Conservation (phyloP, 2,888 invertebrate genomes). For the Sinelater perroti region DNA sequence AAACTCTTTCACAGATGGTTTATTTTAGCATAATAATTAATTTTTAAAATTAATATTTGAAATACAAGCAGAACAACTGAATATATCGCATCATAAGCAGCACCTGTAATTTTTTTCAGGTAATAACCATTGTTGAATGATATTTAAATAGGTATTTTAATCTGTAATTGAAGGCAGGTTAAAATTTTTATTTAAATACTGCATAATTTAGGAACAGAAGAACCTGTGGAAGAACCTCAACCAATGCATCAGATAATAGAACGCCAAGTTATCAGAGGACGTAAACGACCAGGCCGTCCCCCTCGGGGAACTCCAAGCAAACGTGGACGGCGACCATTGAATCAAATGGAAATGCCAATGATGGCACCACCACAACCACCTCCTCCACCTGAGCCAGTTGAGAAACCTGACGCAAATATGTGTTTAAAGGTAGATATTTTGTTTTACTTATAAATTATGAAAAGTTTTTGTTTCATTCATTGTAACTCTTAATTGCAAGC, state of each 20-base stretch:
- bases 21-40: too few species aligned
- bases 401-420: slow-evolving; percentile 88
- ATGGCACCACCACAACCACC: slow-evolving; percentile 64
- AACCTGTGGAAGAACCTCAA: slow-evolving; percentile 52
- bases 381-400: slow-evolving; percentile 72
- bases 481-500: neutral
- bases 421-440: slow-evolving; percentile 71
- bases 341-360: slow-evolving; percentile 60
- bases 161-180: too few species aligned
- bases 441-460: too few species aligned
- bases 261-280: slow-evolving; percentile 50
- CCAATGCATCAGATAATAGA: slow-evolving; percentile 57
- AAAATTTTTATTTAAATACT: slow-evolving; percentile 8
- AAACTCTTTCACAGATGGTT: too few species aligned
- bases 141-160: too few species aligned
- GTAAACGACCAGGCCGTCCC: slow-evolving; percentile 39
- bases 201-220: slow-evolving; percentile 39
- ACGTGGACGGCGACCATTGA: slow-evolving; percentile 57
- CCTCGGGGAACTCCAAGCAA: slow-evolving; percentile 42
- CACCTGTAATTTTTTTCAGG: too few species aligned
- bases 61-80: too few species aligned
- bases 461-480: too few species aligned
- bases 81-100: too few species aligned
- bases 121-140: too few species aligned
- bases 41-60: too few species aligned